These are phyloP conservation scores for Periphyllus acericola DNA, from an alignment of 2,888 invertebrate species.

Conservation along the genomic window DNA sequence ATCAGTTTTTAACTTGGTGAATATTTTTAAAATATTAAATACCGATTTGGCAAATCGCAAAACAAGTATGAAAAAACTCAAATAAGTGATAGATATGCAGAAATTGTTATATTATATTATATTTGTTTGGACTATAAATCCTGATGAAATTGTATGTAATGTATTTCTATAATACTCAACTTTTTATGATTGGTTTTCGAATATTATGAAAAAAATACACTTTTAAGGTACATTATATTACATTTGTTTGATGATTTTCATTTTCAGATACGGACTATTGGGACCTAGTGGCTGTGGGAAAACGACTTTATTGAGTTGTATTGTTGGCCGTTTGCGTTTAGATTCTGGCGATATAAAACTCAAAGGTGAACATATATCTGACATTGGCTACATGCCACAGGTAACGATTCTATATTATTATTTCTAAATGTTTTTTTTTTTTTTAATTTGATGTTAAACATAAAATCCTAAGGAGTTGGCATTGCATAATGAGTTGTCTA, in stretches of 20 bases:
- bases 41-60: too few relatives aligned
- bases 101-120: too few relatives aligned
- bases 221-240: too few relatives aligned
- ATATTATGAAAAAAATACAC: not conserved
- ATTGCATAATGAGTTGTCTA: conserved; percentile 65
- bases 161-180: too few relatives aligned
- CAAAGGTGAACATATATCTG: conserved; percentile 67
- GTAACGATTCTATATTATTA: conserved; percentile 66
- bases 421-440: not conserved
- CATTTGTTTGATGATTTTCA: not conserved
- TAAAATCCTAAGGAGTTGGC: conserved; percentile 64
- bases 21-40: too few relatives aligned
- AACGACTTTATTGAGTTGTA: conserved; percentile 70
- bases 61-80: too few relatives aligned
- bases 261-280: conserved; percentile 70
- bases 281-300: conserved; percentile 72
- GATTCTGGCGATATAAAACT: conserved; percentile 69
- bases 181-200: not conserved
- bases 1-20: too few relatives aligned
- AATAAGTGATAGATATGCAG: too few relatives aligned
- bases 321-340: conserved; percentile 69
- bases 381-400: conserved; percentile 70
- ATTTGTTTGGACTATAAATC: too few relatives aligned
- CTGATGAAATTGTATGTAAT: too few relatives aligned
- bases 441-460: not conserved